A percentile compares a stretch with the other conserved stretches of the same genome.
Conservation (phyloP, 2,888 invertebrate genomes). For the Eilema depressum region DNA sequence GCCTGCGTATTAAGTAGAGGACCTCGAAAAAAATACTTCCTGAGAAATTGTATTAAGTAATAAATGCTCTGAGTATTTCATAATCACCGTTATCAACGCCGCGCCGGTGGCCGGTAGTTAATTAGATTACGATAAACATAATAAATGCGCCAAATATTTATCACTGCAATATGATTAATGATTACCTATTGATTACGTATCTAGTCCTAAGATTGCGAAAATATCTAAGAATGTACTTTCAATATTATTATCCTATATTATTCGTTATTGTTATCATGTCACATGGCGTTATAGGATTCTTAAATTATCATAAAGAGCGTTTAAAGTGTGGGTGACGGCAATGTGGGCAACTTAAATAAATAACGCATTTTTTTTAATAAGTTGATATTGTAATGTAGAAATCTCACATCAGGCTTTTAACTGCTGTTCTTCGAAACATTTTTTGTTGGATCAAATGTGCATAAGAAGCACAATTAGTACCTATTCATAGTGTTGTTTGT, state of each 20-base stretch:
- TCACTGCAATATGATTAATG: conserved; percentile 14
- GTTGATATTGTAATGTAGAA: no score
- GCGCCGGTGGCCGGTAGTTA: neutral
- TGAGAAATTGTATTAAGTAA: conserved; percentile 9
- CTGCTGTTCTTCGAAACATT: no score
- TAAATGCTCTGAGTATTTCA: conserved; percentile 11
- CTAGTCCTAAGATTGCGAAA: conserved; percentile 11
- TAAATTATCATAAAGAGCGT: neutral
- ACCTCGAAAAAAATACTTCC: conserved; percentile 3
- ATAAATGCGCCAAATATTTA: conserved; percentile 26
- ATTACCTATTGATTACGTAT: conserved; percentile 13
- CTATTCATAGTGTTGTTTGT: no score
- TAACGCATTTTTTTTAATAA: no score
- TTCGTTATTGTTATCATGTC: neutral
- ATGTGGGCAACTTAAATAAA: neutral
- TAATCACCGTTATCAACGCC: conserved; percentile 19
- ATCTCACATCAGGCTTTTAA: no score
- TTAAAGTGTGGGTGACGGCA: neutral
- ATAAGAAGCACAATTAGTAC: no score
- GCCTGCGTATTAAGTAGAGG: neutral
- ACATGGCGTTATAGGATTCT: neutral
- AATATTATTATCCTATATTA: neutral
- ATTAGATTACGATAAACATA: conserved; percentile 15
- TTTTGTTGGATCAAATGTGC: no score
- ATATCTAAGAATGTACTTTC: conserved; percentile 1